Evolutionary conservation across 2,113 vertebrate species (phyloP).

Genomic region (Murina feae): DNA sequence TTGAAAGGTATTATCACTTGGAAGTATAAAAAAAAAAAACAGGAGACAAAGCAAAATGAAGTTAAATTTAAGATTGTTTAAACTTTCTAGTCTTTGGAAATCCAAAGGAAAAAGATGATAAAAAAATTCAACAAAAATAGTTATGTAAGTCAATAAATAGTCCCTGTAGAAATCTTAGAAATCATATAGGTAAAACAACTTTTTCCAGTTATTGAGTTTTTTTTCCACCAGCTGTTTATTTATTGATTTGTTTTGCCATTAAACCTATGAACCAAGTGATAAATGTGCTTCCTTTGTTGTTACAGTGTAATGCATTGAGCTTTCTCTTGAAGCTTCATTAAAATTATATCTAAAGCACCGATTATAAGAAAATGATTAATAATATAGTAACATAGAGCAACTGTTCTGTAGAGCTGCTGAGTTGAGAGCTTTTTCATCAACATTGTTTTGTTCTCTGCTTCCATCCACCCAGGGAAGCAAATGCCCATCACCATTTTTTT

Average conservation of each 20-base stretch:
- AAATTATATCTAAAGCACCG: constrained; percentile 76
- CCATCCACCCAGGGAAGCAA: constrained; percentile 44
- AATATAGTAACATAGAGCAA: constrained; percentile 57
- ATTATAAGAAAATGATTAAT: constrained; percentile 81
- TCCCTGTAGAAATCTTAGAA: constrained; percentile 75
- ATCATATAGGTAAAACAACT: constrained; percentile 72
- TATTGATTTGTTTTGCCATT: constrained; percentile 82
- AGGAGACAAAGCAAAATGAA: constrained; percentile 67
- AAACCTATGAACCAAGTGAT: constrained; percentile 66
- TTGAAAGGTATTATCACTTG: constrained; percentile 33
- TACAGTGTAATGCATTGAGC: constrained; percentile 46
- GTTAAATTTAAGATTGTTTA: constrained; percentile 71
- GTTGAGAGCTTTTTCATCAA: constrained; percentile 47
- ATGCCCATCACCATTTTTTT: background rate
- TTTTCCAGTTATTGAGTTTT: constrained; percentile 80
- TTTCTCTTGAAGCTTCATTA: constrained; percentile 73
- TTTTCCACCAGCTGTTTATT: constrained; percentile 76
- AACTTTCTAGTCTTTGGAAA: constrained; percentile 64
- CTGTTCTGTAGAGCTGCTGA: constrained; percentile 49
- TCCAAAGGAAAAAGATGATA: constrained; percentile 39
- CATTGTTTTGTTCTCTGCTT: constrained; percentile 61
- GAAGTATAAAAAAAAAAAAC: background rate
- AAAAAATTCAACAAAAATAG: constrained; percentile 70
- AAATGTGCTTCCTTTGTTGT: constrained; percentile 69
- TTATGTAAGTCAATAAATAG: constrained; percentile 76